Base-by-base conservation (phyloP, 2,888 invertebrate genomes). In the Chrysolina americana region DNA sequence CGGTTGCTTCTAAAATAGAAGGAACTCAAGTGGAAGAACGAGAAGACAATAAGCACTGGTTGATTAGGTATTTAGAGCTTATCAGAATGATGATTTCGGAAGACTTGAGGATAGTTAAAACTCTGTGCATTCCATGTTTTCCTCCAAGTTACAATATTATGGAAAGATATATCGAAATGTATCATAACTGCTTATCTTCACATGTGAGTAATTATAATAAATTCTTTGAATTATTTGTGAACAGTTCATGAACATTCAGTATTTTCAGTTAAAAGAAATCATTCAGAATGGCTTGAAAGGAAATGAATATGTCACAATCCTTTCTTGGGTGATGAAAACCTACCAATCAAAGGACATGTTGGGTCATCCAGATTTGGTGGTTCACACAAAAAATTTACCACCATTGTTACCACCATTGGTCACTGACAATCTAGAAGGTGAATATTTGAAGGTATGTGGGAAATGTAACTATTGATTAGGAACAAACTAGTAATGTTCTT, bases 61-160 rank as follows among this genome's bases (percentile, higher is more conserved):
- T 99, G 15, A 98, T 98, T 4, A 90, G 96, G 28, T 98, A 99
- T 87, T 89, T 99, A 70, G 99, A 99, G 89, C 85, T 90, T 53
- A 95, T 95, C 0, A 90, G 98, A 50, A 95, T 95, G 84, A 90
- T 97, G 10, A 95, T 98, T 82, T 88, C 98, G 8, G 97, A 98
- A 86, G 98, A 98, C 88, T 89, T 98, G 77, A 90, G 95, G 77
- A 97, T 98, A 0, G 95, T 97, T 0, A 97, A 97, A 86, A 95
- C 95, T 0, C 89, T 96, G 0, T 96, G 96, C 83, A 93, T 95
- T 6, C 97, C 97, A 0, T 98, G 98, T 86, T 99, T 99, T 87
- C 99, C 99, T 1, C 96, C 98, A 0, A 93, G 94, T 79, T 99
- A 98, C 81, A 93, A 98, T 83, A 98, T 99, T 79, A 94, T 97